Percentiles rank a stretch among this genome's conserved stretches.
phyloP scores from a whole-genome alignment of 2,113 vertebrate species.

The Triplophysa siluroides region DNA sequence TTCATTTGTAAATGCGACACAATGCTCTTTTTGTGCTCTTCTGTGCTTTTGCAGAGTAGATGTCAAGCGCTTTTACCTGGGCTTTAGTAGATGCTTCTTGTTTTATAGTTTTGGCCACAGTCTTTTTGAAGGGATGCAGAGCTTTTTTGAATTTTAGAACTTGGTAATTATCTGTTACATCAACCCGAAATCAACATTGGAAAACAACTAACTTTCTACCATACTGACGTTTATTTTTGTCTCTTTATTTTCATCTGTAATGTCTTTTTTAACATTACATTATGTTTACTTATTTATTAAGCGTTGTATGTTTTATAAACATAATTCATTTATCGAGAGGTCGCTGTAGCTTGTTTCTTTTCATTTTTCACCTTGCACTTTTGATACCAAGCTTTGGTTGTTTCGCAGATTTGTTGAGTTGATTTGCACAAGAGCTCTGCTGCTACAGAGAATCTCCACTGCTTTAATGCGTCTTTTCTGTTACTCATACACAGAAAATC shows the following conservation, averaged over 20 bases:
- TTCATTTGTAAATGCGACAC: slow-evolving; percentile 45
- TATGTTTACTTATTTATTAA: slow-evolving; percentile 34
- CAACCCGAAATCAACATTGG: slow-evolving; percentile 9
- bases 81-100: slow-evolving; percentile 38
- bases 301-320: slow-evolving; percentile 37
- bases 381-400: slow-evolving; percentile 25
- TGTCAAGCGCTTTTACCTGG: slow-evolving; percentile 32
- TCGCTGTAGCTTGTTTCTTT: neutral
- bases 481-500: neutral
- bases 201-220: neutral
- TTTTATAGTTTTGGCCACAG: slow-evolving; percentile 7
- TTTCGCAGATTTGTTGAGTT: slow-evolving; percentile 20
- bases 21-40: slow-evolving; percentile 27
- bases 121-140: slow-evolving; percentile 3
- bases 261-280: slow-evolving; percentile 9
- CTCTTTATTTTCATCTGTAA: slow-evolving; percentile 1
- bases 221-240: neutral
- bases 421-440: slow-evolving; percentile 14
- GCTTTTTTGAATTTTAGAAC: neutral
- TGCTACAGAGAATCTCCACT: neutral
- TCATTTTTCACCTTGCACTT: slow-evolving; percentile 41
- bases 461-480: neutral
- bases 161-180: neutral
- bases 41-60: slow-evolving; percentile 38
- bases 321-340: neutral